These are phyloP conservation scores for Acrocephalus kingi DNA, from an alignment of 2,113 vertebrate genomes.

Conservation along the genomic window DNA sequence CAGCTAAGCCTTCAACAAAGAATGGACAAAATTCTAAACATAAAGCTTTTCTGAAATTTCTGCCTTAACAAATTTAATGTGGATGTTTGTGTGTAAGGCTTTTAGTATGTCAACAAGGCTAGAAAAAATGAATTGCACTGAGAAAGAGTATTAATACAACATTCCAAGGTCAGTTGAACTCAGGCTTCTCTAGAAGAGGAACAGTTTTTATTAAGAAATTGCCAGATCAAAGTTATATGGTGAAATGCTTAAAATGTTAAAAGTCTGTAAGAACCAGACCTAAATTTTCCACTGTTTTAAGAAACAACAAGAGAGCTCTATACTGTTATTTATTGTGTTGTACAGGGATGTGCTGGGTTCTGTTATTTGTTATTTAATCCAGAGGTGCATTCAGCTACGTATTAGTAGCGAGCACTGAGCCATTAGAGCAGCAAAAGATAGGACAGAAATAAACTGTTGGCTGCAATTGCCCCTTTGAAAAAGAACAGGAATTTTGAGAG, in stretches of 20 bases:
- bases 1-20: not conserved
- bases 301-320: not conserved
- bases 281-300: not conserved
- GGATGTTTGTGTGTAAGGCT: not conserved
- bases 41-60: not conserved
- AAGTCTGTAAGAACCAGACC: not conserved
- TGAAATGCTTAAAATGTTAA: not conserved
- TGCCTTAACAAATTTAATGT: not conserved
- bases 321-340: not conserved
- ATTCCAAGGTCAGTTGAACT: not conserved
- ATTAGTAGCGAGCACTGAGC: not conserved
- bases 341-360: not conserved
- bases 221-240: not conserved
- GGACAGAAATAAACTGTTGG: conserved; percentile 6
- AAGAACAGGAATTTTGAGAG: conserved; percentile 21
- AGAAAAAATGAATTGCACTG: not conserved
- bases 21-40: not conserved
- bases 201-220: not conserved
- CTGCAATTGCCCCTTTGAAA: conserved; percentile 4
- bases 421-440: conserved; percentile 7
- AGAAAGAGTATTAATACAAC: not conserved
- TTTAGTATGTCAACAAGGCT: not conserved
- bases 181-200: not conserved
- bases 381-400: conserved; percentile 1
- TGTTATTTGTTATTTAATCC: not conserved